Evolutionary conservation across 2,797 vertebrate species (phyloP), one percentile per base, ranked within the genome.

Genomic region (Molossus alvarezi): DNA sequence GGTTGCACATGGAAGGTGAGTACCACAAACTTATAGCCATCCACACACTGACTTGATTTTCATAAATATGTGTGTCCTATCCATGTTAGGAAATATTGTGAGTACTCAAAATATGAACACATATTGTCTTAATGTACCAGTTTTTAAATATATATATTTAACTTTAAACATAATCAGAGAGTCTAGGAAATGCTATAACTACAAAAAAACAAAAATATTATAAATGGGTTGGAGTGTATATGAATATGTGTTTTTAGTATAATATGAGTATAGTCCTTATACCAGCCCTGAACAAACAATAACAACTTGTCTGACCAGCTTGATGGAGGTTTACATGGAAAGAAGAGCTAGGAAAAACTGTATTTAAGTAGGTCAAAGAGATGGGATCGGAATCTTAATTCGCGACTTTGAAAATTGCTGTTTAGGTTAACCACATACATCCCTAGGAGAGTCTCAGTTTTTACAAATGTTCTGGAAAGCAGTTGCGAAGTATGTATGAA

Each of bases 141-240:
- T 91, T 72, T 76, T 37, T 86, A 92, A 51, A 82, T 71, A 8
- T 58, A 0, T 5, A 27, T 57, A 67, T 80, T 91, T 51, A 80
- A 55, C 48, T 80, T 96, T 77, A 93, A 94, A 60, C 6, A 58
- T 48, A 93, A 33, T 45, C 23, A 60, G 18, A 87, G 37, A 82
- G 7, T 1, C 17, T 3, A 67, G n/a, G 41, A 91, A 60, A 53
- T n/a, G 1, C 27, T 73, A 0, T n/a, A 65, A 55, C 4, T 71
- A 33, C 23, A n/a, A 88, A 65, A 93, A 62, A 2, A 45, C 1
- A 55, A 85, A 90, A 90, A 73, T 55, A 55, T 51, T 57, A 41
- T 41, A 27, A 77, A n/a, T 23, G 9, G 3, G 45, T 60, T 71
- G 3, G 9, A 10, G 48, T 14, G 9, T 18, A 45, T 2, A 48